These are phyloP conservation scores for Onychomys torridus DNA, from an alignment of 2,797 vertebrate species.

Conservation along the genomic window DNA sequence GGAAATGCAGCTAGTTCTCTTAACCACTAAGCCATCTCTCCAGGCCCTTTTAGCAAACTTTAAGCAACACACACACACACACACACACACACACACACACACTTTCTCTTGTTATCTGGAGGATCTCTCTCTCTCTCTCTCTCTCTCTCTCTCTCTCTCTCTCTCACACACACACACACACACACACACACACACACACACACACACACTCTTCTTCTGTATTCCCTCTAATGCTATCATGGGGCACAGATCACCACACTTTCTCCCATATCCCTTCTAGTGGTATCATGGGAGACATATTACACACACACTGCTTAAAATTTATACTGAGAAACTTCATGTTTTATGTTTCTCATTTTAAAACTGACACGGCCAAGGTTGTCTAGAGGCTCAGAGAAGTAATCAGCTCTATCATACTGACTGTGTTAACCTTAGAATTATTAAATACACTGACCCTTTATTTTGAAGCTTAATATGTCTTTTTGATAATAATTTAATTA, in stretches of 20 bases:
- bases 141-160: too few relatives aligned
- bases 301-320: constrained; percentile 18
- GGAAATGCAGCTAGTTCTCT: neutral
- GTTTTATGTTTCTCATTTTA: constrained; percentile 24
- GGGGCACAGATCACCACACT: too few relatives aligned
- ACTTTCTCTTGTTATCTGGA: too few relatives aligned
- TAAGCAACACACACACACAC: too few relatives aligned
- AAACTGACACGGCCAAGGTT: constrained; percentile 13
- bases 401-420: neutral
- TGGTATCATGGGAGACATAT: neutral
- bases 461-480: constrained; percentile 11
- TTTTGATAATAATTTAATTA: neutral
- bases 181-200: too few relatives aligned
- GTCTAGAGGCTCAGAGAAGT: constrained; percentile 16
- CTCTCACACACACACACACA: too few relatives aligned
- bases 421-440: constrained; percentile 33
- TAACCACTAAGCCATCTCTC: neutral
- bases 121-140: too few relatives aligned
- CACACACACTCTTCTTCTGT: too few relatives aligned
- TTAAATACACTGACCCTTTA: constrained; percentile 22
- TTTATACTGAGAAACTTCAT: constrained; percentile 38
- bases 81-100: too few relatives aligned
- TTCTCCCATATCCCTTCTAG: too few relatives aligned
- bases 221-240: too few relatives aligned
- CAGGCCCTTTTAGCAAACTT: neutral